Base-by-base conservation (phyloP, 2,797 vertebrate species). In the Petrocephalus schoutedeni region DNA sequence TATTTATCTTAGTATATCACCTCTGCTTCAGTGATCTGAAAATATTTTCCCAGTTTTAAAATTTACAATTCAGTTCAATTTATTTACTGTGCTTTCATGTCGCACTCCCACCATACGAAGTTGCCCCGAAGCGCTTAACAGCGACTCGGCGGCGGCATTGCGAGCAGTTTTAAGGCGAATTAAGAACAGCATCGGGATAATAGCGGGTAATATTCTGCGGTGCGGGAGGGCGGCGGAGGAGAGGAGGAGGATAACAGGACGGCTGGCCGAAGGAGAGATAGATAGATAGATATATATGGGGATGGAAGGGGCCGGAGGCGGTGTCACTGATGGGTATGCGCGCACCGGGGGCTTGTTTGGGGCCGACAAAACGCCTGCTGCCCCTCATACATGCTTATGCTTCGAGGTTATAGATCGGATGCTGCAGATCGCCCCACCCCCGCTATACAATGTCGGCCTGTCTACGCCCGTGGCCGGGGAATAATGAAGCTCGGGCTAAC, bases 1-100 rank as follows among this genome's bases (percentile, higher is more conserved):
- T 57, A 58, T 57, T 86, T 85, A 85, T 85, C 28, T 85, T 83
- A 51, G 49, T 56, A 57, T 59, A 86, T 86, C 84, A 36, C 41
- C 56, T 32, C 14, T 57, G 16, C 83, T 57, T 53, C 84, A 57
- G 84, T 41, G 84, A 57, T 86, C 45, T 58, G 28, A 86, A 85
- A 54, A 85, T 28, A 54, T 53, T 54, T 21, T 85, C 12, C 53
- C 49, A 56, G 71, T 77, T 45, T 53, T 83, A 53, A 83, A 83
- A 83, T 83, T 53, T 83, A 83, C 45, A 83, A 83, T 83, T 83
- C 80, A 83, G 28, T 23, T 45, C 71, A 41, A 41, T 45, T 45
- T 77, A 41, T 77, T 77, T 77, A 19, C 71, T 77, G 45, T 45
- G 36, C 41, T 83, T 83, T 83, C 49, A 83, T 83, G 80, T 23